A percentile compares a stretch with the other conserved stretches of the same genome.
These are phyloP conservation scores for Panzeria rudis DNA, from an alignment of 2,888 invertebrate genomes.

Conservation along the genomic window DNA sequence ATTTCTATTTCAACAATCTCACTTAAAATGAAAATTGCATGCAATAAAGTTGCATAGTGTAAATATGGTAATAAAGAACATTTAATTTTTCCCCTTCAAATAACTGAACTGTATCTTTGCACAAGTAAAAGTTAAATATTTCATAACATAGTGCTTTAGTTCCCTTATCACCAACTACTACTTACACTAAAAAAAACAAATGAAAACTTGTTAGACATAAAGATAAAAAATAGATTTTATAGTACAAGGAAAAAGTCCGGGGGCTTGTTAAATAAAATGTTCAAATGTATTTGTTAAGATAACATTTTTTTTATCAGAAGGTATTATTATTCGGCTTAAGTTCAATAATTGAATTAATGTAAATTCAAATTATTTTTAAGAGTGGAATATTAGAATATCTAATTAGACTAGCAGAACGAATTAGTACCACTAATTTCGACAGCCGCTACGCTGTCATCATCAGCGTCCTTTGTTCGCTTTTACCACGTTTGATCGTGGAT, in stretches of 20 bases:
- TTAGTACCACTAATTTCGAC: too few relatives aligned
- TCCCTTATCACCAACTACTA: conserved; percentile 17
- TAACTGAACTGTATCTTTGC: not conserved
- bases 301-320: not conserved
- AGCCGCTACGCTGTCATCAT: too few relatives aligned
- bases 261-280: conserved; percentile 48
- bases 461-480: too few relatives aligned
- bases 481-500: too few relatives aligned
- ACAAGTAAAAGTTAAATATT: not conserved
- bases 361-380: too few relatives aligned
- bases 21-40: too few relatives aligned
- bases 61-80: not conserved
- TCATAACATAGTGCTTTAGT: not conserved
- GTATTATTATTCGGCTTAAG: too few relatives aligned
- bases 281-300: conserved; percentile 8
- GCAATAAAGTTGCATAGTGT: too few relatives aligned
- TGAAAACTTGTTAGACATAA: conserved; percentile 32
- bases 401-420: too few relatives aligned
- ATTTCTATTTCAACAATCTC: too few relatives aligned
- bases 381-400: too few relatives aligned
- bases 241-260: conserved; percentile 1
- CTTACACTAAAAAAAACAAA: conserved; percentile 13
- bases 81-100: not conserved
- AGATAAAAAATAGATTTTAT: conserved; percentile 27
- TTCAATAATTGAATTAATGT: too few relatives aligned